Evolutionary conservation across 2,888 invertebrate species (phyloP).

Genomic region (Coelinius sp.): DNA sequence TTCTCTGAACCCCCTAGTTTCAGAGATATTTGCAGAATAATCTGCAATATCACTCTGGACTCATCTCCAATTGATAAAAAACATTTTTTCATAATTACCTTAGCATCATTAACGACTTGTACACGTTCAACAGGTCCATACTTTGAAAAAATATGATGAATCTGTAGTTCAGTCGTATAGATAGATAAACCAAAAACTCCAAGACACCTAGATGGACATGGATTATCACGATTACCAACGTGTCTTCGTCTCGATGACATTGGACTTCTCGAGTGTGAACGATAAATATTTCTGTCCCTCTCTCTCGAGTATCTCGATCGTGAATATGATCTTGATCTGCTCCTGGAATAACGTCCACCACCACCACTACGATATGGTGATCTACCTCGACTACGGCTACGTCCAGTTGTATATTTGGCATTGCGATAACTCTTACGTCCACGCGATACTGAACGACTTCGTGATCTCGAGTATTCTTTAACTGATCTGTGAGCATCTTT

Average conservation of each 20-base stretch:
- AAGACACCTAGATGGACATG: slow-evolving; percentile 89
- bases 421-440: slow-evolving; percentile 67
- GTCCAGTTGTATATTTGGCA: slow-evolving; percentile 53
- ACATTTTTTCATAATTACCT: slow-evolving; percentile 74
- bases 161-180: slow-evolving; percentile 92
- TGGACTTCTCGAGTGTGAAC: slow-evolving; percentile 82
- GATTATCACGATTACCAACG: slow-evolving; percentile 87
- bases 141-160: slow-evolving; percentile 92
- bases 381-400: slow-evolving; percentile 75
- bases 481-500: slow-evolving; percentile 64
- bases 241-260: slow-evolving; percentile 87
- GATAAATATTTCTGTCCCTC: slow-evolving; percentile 75
- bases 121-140: slow-evolving; percentile 94
- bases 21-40: no score
- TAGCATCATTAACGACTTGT: slow-evolving; percentile 96
- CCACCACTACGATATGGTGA: slow-evolving; percentile 73
- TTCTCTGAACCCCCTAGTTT: no score
- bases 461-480: slow-evolving; percentile 68
- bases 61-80: neutral
- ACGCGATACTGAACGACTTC: slow-evolving; percentile 67
- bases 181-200: slow-evolving; percentile 96
- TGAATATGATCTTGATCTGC: slow-evolving; percentile 75
- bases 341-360: slow-evolving; percentile 76
- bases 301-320: slow-evolving; percentile 74
- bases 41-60: no score